Base-by-base conservation (phyloP, 2,888 invertebrate genomes). In the Prosopocoilus inquinatus region DNA sequence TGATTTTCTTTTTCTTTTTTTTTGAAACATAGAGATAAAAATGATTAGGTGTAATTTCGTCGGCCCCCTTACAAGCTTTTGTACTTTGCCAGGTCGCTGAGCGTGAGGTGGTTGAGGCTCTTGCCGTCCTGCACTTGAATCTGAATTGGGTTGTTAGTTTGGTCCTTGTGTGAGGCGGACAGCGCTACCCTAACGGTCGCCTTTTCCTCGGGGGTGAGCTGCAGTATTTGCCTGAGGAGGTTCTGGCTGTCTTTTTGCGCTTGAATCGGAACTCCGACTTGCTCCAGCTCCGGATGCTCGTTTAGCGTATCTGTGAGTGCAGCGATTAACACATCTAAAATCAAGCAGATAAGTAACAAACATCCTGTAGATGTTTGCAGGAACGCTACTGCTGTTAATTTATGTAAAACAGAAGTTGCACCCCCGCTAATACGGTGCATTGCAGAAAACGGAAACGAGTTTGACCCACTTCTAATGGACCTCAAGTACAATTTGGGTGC, bases 261-360 rank as follows among this genome's bases (percentile, higher is more conserved):
- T 41, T 66, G 61, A 36, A 61, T 53, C 28, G 62, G 55, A 62
- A 48, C 63, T 2, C 83, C 81, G 28, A 77, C 75, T 53, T 82
- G 81, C 66, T 87, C 75, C 12, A 88, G 70, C 66, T 88, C 88
- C 0, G 89, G 88, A 69, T 88, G 87, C 66, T 89, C 89, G 35
- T 83, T 84, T 61, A 90, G 78, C 0, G 88, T 88, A 70, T 89
- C 89, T 0, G 89, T 85, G 58, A 90, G 73, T 1, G 89, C 86
- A 15, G 87, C 86, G 59, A 89, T 85, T 74, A 90, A 80, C n/a
- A 89, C 86, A 70, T 89, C 90, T 90, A 73, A 13, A 76, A 74
- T 47, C 58, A 53, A 62, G 54, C 49, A 28, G 48, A 44, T 28
- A 35, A 35, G 9, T 35, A n/a, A n/a, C 35, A n/a, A n/a, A n/a